phyloP scores from a whole-genome alignment of 2,113 vertebrate genomes.

The Onychostoma macrolepis region DNA sequence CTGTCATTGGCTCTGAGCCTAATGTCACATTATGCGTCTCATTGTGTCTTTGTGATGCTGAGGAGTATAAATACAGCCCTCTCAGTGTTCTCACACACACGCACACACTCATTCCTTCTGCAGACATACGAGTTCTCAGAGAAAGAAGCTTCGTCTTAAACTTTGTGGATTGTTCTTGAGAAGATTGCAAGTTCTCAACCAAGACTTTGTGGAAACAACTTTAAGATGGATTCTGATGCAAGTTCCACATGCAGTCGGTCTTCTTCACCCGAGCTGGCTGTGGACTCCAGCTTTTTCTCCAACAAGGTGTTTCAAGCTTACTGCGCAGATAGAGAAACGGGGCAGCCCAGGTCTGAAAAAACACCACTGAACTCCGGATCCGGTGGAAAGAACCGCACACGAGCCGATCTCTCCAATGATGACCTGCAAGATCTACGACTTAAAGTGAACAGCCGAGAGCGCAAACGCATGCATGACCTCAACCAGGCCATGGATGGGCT shows the following conservation, averaged over 20 bases:
- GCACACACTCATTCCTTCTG: conserved; percentile 12
- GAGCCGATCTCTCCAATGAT: conserved; percentile 64
- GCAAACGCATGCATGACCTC: conserved; percentile 84
- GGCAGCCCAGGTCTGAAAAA: conserved; percentile 32
- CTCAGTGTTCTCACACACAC: conserved; percentile 31
- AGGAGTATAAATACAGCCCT: conserved; percentile 77
- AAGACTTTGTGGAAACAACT: neutral
- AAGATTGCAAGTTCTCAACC: neutral
- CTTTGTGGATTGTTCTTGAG: neutral
- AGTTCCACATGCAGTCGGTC: conserved; percentile 79
- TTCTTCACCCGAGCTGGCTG: conserved; percentile 79
- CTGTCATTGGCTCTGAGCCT: conserved; percentile 79
- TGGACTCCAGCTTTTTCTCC: conserved; percentile 75
- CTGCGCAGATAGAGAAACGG: conserved; percentile 43
- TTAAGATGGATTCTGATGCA: conserved; percentile 78
- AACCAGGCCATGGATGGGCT: conserved; percentile 85
- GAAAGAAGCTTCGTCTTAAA: neutral
- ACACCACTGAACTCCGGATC: conserved; percentile 36
- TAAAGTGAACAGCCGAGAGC: conserved; percentile 83
- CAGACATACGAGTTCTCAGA: neutral
- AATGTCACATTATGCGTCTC: conserved; percentile 80
- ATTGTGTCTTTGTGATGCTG: conserved; percentile 81
- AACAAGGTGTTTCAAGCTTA: conserved; percentile 77
- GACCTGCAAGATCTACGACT: conserved; percentile 79
- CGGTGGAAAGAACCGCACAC: conserved; percentile 58